A percentile compares a stretch with the other conserved stretches of the same genome.
Conservation (phyloP, 92 coral and sea anemone species). For the Epizoanthus scotinus region DNA sequence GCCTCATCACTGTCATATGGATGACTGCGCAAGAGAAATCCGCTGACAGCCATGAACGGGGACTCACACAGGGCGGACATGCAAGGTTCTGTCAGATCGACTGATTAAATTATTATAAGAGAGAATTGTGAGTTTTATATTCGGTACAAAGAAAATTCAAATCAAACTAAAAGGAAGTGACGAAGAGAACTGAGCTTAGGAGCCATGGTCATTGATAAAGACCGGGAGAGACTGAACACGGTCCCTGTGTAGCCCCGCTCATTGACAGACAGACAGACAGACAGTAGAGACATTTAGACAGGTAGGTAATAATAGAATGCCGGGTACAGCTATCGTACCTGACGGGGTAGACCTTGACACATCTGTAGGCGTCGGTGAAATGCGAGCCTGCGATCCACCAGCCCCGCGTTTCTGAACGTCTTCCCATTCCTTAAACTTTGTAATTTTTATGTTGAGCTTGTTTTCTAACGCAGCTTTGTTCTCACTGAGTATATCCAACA, state of each 20-base stretch:
- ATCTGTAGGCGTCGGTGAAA: conserved; percentile 22
- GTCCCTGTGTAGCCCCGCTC: conserved; percentile 25
- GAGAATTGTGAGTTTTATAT: not conserved
- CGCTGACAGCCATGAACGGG: conserved; percentile 29
- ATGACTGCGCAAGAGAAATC: conserved; percentile 3
- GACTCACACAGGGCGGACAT: conserved; percentile 65
- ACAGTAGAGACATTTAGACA: not conserved
- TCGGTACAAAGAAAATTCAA: not conserved
- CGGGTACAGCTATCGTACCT: conserved; percentile 45
- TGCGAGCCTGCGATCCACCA: conserved; percentile 6
- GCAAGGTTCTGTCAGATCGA: conserved; percentile 31
- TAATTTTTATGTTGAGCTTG: conserved; percentile 62
- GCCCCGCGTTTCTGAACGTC: conserved; percentile 6
- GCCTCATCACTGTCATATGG: not conserved
- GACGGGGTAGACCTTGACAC: conserved; percentile 28
- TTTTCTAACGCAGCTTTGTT: conserved; percentile 55
- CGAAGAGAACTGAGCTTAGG: conserved; percentile 24
- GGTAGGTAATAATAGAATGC: not conserved
- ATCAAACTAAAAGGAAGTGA: conserved; percentile 33
- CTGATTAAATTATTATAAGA: not conserved
- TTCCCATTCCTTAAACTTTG: conserved; percentile 52
- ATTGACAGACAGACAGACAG: conserved; percentile 1
- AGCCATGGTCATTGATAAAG: not conserved
- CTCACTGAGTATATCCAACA: conserved; percentile 55
- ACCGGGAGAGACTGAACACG: conserved; percentile 14